Conservation (phyloP, 2,888 invertebrate species). For the Nephrotoma flavescens region DNA sequence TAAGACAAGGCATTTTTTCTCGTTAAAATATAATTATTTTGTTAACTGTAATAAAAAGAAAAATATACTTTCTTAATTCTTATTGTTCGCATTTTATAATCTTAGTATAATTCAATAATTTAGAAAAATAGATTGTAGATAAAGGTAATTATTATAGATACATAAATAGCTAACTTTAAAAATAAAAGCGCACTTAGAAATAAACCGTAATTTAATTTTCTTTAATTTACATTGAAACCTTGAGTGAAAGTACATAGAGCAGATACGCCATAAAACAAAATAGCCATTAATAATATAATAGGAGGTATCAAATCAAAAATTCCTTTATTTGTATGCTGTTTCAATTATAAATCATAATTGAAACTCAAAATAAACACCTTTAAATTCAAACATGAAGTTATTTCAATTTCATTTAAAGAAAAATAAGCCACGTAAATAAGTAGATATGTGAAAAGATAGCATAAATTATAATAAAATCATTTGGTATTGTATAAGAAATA, state of each 20-base stretch:
- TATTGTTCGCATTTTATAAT: background rate
- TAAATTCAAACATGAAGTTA: background rate
- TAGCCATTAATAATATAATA: background rate
- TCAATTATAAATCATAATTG: background rate
- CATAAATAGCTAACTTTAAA: background rate
- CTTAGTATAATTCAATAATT: background rate
- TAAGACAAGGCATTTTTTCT: background rate
- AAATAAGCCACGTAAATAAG: background rate
- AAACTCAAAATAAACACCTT: background rate
- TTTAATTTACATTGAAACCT: background rate
- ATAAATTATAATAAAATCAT: background rate
- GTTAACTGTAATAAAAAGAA: background rate
- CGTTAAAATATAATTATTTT: background rate
- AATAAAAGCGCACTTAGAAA: background rate
- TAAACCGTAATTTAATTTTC: background rate
- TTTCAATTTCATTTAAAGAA: background rate
- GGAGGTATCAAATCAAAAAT: background rate
- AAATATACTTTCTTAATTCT: background rate
- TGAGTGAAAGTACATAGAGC: background rate
- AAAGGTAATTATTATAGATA: background rate
- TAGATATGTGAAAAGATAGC: background rate
- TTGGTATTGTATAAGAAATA: background rate
- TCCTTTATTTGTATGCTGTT: background rate
- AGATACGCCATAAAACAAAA: background rate
- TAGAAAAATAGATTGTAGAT: background rate